Evolutionary conservation across 2,113 vertebrate genomes (phyloP).

Genomic region (cattle (Bos taurus)): DNA sequence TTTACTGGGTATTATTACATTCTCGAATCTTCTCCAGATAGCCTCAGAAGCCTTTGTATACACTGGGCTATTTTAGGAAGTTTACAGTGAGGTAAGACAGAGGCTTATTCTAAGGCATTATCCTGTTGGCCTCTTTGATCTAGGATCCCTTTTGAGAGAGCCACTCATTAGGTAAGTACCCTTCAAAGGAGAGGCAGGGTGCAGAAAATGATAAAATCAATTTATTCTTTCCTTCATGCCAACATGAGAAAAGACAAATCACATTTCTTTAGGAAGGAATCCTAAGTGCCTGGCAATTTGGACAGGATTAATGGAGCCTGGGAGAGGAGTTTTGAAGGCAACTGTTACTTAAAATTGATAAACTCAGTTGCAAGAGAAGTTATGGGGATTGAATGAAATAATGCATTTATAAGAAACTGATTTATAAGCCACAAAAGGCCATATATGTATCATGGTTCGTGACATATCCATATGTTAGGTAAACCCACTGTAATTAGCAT

Average conservation of each 20-base stretch:
- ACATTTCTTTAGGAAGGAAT: constrained; percentile 61
- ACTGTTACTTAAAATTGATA: constrained; percentile 69
- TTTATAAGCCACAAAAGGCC: not conserved
- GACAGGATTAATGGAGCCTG: constrained; percentile 54
- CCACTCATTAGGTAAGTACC: constrained; percentile 61
- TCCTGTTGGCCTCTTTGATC: constrained; percentile 61
- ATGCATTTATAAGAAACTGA: not conserved
- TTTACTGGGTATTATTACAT: constrained; percentile 74
- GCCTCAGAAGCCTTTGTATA: constrained; percentile 43
- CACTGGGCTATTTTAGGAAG: constrained; percentile 66
- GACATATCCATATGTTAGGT: not conserved
- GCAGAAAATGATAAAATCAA: constrained; percentile 57
- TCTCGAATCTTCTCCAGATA: constrained; percentile 65
- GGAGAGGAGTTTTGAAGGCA: constrained; percentile 36
- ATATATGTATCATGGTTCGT: not conserved
- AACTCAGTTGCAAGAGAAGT: constrained; percentile 61
- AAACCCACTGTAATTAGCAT: not conserved
- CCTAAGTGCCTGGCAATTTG: constrained; percentile 47
- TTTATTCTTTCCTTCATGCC: constrained; percentile 54
- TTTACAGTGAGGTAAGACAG: constrained; percentile 63
- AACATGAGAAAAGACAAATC: constrained; percentile 60
- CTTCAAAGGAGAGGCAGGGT: constrained; percentile 57
- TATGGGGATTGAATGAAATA: not conserved
- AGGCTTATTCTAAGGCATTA: constrained; percentile 52
- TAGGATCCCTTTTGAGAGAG: constrained; percentile 52